Conservation (phyloP, 1,140 invertebrate species). For the Centruroides vittatus region DNA sequence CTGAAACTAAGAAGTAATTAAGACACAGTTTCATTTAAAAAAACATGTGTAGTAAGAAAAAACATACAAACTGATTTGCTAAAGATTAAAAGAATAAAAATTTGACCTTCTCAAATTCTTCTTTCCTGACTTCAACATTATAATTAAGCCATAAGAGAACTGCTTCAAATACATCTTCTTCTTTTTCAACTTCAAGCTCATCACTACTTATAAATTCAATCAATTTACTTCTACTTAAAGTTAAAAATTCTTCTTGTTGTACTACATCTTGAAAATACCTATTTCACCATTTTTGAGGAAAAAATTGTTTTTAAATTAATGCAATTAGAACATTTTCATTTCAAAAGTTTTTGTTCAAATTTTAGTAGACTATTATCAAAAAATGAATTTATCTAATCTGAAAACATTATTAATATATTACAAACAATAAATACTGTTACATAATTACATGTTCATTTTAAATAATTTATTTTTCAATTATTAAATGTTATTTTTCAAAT, state of each 20-base stretch:
- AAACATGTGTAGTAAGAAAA: too few relatives aligned
- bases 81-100: neutral
- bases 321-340: too few relatives aligned
- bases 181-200: constrained; percentile 37
- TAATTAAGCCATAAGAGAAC: constrained; percentile 37
- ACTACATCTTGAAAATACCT: constrained; percentile 29
- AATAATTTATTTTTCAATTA: too few relatives aligned
- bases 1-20: neutral
- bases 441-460: too few relatives aligned
- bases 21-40: neutral
- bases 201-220: constrained; percentile 39
- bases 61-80: neutral
- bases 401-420: too few relatives aligned
- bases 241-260: constrained; percentile 36
- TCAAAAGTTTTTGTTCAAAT: too few relatives aligned
- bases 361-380: too few relatives aligned
- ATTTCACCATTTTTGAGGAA: too few relatives aligned
- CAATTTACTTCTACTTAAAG: constrained; percentile 31
- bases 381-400: too few relatives aligned
- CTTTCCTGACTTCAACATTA: constrained; percentile 23
- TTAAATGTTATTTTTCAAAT: too few relatives aligned
- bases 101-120: constrained; percentile 26
- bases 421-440: too few relatives aligned
- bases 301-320: too few relatives aligned
- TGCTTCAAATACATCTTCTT: constrained; percentile 41